Base-by-base conservation (phyloP, 2,888 invertebrate genomes). In the Lepidocyrtoides sp. region DNA sequence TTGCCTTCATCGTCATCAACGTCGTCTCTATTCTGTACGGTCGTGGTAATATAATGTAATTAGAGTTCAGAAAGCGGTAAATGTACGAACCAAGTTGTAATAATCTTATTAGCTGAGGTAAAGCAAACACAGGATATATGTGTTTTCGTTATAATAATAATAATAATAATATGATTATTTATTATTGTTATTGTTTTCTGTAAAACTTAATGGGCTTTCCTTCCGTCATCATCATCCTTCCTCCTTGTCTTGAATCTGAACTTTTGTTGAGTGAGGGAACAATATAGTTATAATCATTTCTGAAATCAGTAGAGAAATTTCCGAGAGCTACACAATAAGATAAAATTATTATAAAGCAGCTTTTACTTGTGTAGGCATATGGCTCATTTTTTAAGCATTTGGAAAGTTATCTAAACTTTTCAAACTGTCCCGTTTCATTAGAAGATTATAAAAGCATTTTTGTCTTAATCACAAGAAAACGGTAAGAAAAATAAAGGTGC, bases 151-250 rank as follows among this genome's bases (percentile, higher is more conserved):
- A 20, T n/a, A 57, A 48, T 41, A 41, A 1, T 20, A 66, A 66
- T 66, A 66, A 66, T 44, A 63, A 69, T 41, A 51, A 48, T 48
- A 60, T 57, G 57, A 81, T 81, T 41, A 41, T 81, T 57, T 57
- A 41, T 81, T 81, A 41, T 81, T 81, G 60, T 82, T 77, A 89
- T 89, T 89, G 89, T 89, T 84, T 77, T 36, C 36, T 60, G 81
- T 36, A 81, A 57, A 60, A 17, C 26, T 60, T 60, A 57, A 81
- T 81, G 60, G 32, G 36, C 36, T 81, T 81, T 81, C 81, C 60
- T 81, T 81, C 60, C 81, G 57, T 36, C 60, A 41, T 20, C 57
- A 57, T 77, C 54, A 48, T 51, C 54, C 17, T 77, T 51, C 77
- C 23, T 51, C 7, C 29, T 29, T 63, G 63, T 17, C 10, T 54